Conservation (phyloP, 2,888 invertebrate genomes). For the Platerodrilus igneus region DNA sequence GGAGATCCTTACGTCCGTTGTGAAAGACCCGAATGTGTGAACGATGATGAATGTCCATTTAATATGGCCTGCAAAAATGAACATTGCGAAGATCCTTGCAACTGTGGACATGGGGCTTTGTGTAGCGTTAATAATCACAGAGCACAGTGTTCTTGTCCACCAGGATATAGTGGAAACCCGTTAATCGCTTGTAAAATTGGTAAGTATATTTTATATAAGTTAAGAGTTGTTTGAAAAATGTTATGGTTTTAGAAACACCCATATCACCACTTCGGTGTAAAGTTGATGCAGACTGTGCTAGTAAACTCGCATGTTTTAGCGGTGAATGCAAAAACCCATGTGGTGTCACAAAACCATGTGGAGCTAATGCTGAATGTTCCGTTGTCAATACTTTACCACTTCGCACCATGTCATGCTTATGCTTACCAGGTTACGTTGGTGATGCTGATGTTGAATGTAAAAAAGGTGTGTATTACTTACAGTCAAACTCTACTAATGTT, state of each 20-base stretch:
- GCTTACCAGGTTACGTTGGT: conserved; percentile 75
- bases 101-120: conserved; percentile 71
- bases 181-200: conserved; percentile 60
- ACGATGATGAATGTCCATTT: conserved; percentile 71
- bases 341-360: conserved; percentile 70
- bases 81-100: conserved; percentile 78
- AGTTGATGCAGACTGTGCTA: conserved; percentile 80
- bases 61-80: conserved; percentile 74
- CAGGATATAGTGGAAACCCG: conserved; percentile 77
- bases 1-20: conserved; percentile 80
- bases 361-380: conserved; percentile 72
- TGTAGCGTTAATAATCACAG: conserved; percentile 74
- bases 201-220: conserved; percentile 40
- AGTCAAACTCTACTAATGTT: conserved; percentile 12
- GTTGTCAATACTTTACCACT: conserved; percentile 83
- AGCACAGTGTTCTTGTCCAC: conserved; percentile 75
- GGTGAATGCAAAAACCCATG: conserved; percentile 80
- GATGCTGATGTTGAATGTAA: conserved; percentile 82
- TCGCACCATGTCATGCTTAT: conserved; percentile 84
- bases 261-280: conserved; percentile 62
- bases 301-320: conserved; percentile 76
- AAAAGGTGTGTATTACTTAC: conserved; percentile 20
- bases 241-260: conserved; percentile 47
- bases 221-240: too few species aligned
- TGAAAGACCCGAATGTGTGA: conserved; percentile 70